A percentile compares a stretch with the other conserved stretches of the same genome.
phyloP scores from a whole-genome alignment of 2,113 vertebrate genomes.

The Phasianus colchicus region DNA sequence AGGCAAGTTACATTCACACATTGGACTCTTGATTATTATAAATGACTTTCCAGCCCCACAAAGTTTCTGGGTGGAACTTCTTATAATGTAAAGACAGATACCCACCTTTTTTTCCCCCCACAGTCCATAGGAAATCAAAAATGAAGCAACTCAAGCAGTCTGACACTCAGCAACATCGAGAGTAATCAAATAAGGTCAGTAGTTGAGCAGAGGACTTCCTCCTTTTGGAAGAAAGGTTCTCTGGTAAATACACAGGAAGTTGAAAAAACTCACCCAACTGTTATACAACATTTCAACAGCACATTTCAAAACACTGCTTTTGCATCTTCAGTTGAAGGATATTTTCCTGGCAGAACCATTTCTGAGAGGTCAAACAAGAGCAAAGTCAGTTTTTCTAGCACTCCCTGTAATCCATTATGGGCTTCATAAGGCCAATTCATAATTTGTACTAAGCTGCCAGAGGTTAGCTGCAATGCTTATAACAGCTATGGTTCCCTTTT shows the following conservation, averaged over 20 bases:
- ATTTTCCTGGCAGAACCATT: neutral
- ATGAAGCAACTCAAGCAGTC: neutral
- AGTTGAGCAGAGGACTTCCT: neutral
- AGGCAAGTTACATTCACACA: neutral
- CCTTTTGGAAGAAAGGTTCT: neutral
- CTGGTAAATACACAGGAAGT: neutral
- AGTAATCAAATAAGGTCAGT: neutral
- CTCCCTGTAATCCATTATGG: neutral
- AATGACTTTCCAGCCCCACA: neutral
- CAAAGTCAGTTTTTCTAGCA: neutral
- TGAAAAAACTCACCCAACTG: neutral
- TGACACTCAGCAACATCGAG: neutral
- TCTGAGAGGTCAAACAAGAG: neutral
- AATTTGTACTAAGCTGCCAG: neutral
- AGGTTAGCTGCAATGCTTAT: neutral
- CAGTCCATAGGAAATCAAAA: neutral
- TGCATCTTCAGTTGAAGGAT: neutral
- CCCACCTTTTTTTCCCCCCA: neutral
- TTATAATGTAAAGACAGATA: neutral
- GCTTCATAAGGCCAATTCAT: neutral
- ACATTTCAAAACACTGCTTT: neutral
- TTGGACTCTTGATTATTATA: neutral
- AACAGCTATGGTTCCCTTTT: neutral
- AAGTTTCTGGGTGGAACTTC: neutral
- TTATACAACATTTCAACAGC: neutral